Evolutionary conservation across 2,888 invertebrate genomes (phyloP), one percentile per base, ranked within the genome.

Genomic region (Ophion ventricosus): DNA sequence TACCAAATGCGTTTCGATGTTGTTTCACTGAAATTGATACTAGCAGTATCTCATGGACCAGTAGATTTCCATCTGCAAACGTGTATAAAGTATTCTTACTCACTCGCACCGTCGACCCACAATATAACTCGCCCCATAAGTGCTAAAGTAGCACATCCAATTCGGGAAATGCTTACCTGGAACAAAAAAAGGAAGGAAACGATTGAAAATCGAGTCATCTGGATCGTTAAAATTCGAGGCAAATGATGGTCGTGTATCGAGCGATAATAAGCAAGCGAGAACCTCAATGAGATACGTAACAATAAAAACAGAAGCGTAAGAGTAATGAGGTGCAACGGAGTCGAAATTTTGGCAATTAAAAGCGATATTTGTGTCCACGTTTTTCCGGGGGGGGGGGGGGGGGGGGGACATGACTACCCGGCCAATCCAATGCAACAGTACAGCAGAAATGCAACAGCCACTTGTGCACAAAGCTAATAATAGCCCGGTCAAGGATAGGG

Each of bases 111-210:
- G 86, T 72, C 61, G 82, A 57, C 59, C 70, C 83, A 70, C 66
- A 76, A 64, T 73, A 70, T 63, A 69, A 64, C 67, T 74, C 76
- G 64, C 57, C 74, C 29, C 56, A 40, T 75, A 43, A 72, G 73
- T 73, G 54, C 57, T 73, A 69, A 57, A 75, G 40, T 20, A 23
- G 40, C 20, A 56, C 64, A 26, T 43, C 63, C 63, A 77, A 56
- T 66, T 54, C 35, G 69, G 40, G 56, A 73, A 66, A 85, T 87
- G 83, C 93, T 93, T 92, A 93, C 93, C 92, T 93, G 91, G 75
- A 93, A 93, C 92, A 92, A 76, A 88, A 88, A 83, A 85, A 75
- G 23, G 59, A 81, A 83, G 4, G 23, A 64, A 11, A 67, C 26
- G 17, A 56, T 74, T 70, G 20, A 29, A 43, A 59, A 67, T 72